These are phyloP conservation scores for Diorhabda sublineata DNA, from an alignment of 1,140 invertebrate species.

Conservation along the genomic window DNA sequence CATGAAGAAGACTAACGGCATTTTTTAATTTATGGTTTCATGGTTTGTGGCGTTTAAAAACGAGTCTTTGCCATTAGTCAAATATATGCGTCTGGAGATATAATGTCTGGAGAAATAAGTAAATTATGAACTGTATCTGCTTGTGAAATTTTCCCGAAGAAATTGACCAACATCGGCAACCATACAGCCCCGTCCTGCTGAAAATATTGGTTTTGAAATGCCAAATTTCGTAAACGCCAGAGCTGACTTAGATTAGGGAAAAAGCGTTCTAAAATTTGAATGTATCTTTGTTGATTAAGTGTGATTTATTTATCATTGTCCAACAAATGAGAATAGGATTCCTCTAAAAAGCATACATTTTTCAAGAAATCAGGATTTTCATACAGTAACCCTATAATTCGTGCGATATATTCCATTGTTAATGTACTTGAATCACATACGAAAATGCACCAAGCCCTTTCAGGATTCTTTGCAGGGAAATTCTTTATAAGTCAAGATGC, in stretches of 20 bases:
- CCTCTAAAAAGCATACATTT: no score
- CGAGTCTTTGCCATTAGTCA: neutral
- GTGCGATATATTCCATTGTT: neutral
- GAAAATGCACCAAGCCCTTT: neutral
- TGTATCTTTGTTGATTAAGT: neutral
- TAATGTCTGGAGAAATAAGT: neutral
- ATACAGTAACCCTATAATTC: neutral
- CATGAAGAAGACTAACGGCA: neutral
- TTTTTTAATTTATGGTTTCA: neutral
- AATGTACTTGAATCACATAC: neutral
- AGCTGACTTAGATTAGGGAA: neutral
- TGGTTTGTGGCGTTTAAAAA: neutral
- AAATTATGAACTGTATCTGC: neutral
- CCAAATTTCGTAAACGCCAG: no score
- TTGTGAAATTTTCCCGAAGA: neutral
- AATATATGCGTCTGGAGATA: no score
- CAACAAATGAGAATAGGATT: no score
- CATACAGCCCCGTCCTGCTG: neutral
- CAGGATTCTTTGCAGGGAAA: neutral
- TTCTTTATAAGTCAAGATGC: neutral
- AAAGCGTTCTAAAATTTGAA: neutral
- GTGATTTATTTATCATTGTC: neutral
- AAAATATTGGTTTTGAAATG: neutral
- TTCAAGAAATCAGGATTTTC: neutral
- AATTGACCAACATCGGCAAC: neutral